phyloP scores from a whole-genome alignment of 64 coral and sea anemone genomes.

The Dendronephthya gigantea region DNA sequence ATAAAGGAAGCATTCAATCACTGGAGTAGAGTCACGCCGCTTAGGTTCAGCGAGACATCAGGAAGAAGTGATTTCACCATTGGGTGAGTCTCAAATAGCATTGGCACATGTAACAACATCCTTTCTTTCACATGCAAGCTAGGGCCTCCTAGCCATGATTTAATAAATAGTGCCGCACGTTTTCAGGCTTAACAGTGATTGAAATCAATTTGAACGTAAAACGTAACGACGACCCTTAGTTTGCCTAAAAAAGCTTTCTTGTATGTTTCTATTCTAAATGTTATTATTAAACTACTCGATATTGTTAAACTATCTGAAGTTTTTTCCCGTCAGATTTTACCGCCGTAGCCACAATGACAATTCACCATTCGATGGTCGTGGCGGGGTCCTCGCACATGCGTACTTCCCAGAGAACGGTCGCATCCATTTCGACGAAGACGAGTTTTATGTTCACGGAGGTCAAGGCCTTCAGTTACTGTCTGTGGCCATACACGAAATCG shows the following conservation, averaged over 20 bases:
- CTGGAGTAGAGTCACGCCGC: background rate
- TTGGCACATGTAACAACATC: too few species aligned
- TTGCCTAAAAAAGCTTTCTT: too few species aligned
- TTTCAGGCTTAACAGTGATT: too few species aligned
- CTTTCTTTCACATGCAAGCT: too few species aligned
- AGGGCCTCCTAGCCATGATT: too few species aligned
- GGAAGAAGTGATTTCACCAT: background rate
- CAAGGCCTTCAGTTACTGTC: conserved; percentile 48
- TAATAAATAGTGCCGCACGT: too few species aligned
- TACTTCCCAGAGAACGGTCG: conserved; percentile 61
- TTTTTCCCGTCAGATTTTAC: conserved; percentile 35
- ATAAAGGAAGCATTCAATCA: background rate
- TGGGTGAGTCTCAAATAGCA: background rate
- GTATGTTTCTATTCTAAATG: too few species aligned
- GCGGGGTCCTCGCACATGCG: conserved; percentile 52
- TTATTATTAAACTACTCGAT: too few species aligned
- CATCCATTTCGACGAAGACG: conserved; percentile 67
- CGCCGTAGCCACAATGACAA: conserved; percentile 26
- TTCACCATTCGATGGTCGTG: conserved; percentile 45
- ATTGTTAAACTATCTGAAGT: too few species aligned
- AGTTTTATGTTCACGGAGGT: conserved; percentile 36
- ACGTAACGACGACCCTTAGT: too few species aligned
- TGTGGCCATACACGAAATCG: conserved; percentile 49
- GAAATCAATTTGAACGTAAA: too few species aligned
- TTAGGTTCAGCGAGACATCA: background rate